These are phyloP conservation scores for Myoxocephalus aenaeus DNA, from an alignment of 2,797 vertebrate species.

Conservation along the genomic window DNA sequence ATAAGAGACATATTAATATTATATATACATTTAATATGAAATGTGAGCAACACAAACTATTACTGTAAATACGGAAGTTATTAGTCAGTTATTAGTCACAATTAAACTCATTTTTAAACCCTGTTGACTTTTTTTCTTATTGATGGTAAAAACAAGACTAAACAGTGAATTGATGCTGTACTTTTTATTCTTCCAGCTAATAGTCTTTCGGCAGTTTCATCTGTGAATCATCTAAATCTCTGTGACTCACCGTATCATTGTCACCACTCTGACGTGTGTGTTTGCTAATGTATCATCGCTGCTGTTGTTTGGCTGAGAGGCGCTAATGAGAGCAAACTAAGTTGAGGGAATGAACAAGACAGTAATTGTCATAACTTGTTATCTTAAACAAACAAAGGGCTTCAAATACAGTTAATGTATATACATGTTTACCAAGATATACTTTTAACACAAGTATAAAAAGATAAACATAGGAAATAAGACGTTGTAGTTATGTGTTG, in stretches of 20 bases:
- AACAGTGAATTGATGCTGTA: background rate
- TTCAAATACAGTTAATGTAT: background rate
- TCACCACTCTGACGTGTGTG: background rate
- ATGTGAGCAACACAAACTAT: too few relatives aligned
- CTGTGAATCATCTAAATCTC: background rate
- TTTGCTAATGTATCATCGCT: slow-evolving; percentile 2
- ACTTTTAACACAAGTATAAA: too few relatives aligned
- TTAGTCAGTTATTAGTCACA: too few relatives aligned
- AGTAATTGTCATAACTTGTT: background rate
- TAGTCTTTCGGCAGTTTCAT: background rate
- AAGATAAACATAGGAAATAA: too few relatives aligned
- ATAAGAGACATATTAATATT: too few relatives aligned
- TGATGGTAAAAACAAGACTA: too few relatives aligned
- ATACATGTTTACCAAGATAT: too few relatives aligned
- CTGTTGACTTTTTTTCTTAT: too few relatives aligned
- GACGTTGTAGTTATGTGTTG: too few relatives aligned
- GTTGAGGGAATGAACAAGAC: too few relatives aligned
- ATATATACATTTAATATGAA: too few relatives aligned
- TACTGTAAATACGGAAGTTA: too few relatives aligned
- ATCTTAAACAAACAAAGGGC: background rate
- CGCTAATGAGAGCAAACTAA: slow-evolving; percentile 2
- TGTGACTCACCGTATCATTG: background rate
- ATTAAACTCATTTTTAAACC: background rate
- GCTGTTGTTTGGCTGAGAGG: background rate
- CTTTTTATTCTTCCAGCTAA: background rate